Base-by-base conservation (phyloP, 1,140 invertebrate species). In the Chymomyza costata region DNA sequence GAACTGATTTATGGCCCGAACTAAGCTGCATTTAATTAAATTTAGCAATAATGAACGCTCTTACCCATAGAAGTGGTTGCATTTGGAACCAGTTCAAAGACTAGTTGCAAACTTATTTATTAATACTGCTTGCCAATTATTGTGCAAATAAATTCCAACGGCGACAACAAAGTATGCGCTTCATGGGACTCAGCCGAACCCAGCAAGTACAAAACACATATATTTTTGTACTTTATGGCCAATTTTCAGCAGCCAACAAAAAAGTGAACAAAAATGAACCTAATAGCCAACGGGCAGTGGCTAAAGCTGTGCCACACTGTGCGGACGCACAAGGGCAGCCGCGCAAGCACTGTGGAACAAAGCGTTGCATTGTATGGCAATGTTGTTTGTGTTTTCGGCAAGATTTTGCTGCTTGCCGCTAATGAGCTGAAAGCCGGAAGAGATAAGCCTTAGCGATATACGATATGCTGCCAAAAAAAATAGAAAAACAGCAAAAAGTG, bases 41-140 rank as follows among this genome's bases (percentile, higher is more conserved):
- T n/a, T n/a, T n/a, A n/a, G n/a, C n/a, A n/a, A n/a, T n/a, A n/a
- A n/a, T n/a, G n/a, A n/a, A n/a, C n/a, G n/a, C n/a, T n/a, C n/a
- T n/a, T n/a, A n/a, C n/a, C n/a, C n/a, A n/a, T n/a, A n/a, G n/a
- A n/a, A n/a, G n/a, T n/a, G n/a, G n/a, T n/a, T n/a, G n/a, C n/a
- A n/a, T n/a, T n/a, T n/a, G n/a, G n/a, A n/a, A n/a, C n/a, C n/a
- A n/a, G n/a, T n/a, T n/a, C n/a, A n/a, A n/a, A n/a, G n/a, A n/a
- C n/a, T n/a, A n/a, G n/a, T n/a, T n/a, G n/a, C n/a, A n/a, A n/a
- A n/a, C n/a, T n/a, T n/a, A 50, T 63, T 76, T 76, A 70, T 76
- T 76, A 71, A 76, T 76, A 70, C 70, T 65, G 66, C 62, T 76
- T 76, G 70, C 70, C 70, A 76, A 76, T 76, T 76, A 76, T 76